Base-by-base conservation (phyloP, 92 coral and sea anemone species). In the Paramuricea clavata region DNA sequence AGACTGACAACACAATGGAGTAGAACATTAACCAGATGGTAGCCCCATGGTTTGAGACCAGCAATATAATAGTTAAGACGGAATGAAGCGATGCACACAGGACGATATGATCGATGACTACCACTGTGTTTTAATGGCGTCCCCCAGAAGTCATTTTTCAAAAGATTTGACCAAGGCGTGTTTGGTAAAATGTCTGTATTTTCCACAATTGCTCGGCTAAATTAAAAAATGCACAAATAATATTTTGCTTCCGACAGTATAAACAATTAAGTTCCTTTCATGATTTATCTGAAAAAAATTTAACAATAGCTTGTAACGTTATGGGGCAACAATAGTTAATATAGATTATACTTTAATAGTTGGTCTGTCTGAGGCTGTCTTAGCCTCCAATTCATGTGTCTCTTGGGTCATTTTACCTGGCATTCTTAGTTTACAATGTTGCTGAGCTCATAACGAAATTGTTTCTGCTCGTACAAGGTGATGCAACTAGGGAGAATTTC, bases 91-190 rank as follows among this genome's bases (percentile, higher is more conserved):
- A 97, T 98, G 60, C 99, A 97, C 56, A 97, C 60, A n/a, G 99
- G 99, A 49, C 99, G 90, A 83, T 97, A 97, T 4, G 99, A 97
- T 80, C 95, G 93, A 83, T 97, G 99, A 76, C 99, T 97, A 54
- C 99, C 99, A 43, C 99, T 97, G 89, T 97, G 99, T 42, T 93
- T 94, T 47, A 97, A 90, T 16, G 99, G 99, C 39, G 99, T 97
- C 7, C 99, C 99, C 99, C 99, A 97, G 88, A 97, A 97, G 78
- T 97, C 99, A 86, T 97, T 81, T 70, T 85, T 90, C 69, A 94
- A 77, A 39, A 97, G 90, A 74, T 93, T 92, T 42, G 90, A 85
- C 99, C 99, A 97, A 41, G 99, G 98, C 31, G 94, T 94, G 73
- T 92, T 88, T 16, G 95, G 89, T 32, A 87, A 92, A 41, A 97